phyloP scores from a whole-genome alignment of 2,797 vertebrate species.

The Tokudaia muenninki region DNA sequence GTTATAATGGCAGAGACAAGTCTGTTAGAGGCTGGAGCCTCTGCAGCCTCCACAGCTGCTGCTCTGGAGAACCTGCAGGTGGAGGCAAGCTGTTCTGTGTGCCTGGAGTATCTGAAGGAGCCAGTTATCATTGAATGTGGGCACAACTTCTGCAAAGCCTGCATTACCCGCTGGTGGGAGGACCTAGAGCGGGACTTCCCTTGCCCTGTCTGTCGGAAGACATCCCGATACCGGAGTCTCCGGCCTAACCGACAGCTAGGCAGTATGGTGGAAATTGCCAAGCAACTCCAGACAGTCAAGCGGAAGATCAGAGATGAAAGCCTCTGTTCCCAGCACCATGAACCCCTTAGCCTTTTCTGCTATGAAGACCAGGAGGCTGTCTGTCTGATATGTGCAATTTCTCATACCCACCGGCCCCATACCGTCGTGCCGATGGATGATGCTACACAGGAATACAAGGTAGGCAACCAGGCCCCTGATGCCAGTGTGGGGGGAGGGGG shows the following conservation, averaged over 20 bases:
- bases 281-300: constrained; percentile 83
- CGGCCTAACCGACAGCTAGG: constrained; percentile 90
- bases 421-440: constrained; percentile 92
- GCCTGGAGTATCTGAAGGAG: constrained; percentile 87
- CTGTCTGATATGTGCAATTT: constrained; percentile 94
- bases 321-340: constrained; percentile 91
- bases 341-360: constrained; percentile 94
- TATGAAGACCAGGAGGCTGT: constrained; percentile 95
- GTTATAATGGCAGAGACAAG: constrained; percentile 83
- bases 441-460: constrained; percentile 93
- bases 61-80: constrained; percentile 86
- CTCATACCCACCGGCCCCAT: constrained; percentile 93
- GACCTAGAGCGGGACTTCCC: constrained; percentile 87
- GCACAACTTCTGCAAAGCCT: constrained; percentile 88
- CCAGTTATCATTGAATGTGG: constrained; percentile 88
- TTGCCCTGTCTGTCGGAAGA: constrained; percentile 94
- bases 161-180: constrained; percentile 88
- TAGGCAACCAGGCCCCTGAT: constrained; percentile 81
- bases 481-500: not conserved
- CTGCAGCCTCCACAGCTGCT: constrained; percentile 81
- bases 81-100: constrained; percentile 88
- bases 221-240: constrained; percentile 91
- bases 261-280: constrained; percentile 86
- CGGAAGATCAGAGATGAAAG: constrained; percentile 82
- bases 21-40: constrained; percentile 81